A percentile compares a stretch with the other conserved stretches of the same genome.
These are phyloP conservation scores for Sylvicola cinctus DNA, from an alignment of 2,888 invertebrate genomes.

Conservation along the genomic window DNA sequence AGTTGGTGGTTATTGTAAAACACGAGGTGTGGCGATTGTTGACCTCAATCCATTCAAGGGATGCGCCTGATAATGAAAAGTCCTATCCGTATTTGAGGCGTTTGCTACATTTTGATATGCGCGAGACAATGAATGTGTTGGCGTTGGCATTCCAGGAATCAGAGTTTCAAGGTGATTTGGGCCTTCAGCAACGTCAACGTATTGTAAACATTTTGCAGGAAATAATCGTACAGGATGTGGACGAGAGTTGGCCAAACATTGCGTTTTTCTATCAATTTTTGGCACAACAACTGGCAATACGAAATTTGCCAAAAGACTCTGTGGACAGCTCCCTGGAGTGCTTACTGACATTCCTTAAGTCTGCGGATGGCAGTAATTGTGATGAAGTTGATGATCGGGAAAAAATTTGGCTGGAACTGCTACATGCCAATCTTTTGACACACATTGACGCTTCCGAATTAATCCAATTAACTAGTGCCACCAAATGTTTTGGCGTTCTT, in stretches of 20 bases:
- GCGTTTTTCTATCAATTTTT: constrained; percentile 30
- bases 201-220: constrained; percentile 58
- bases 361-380: constrained; percentile 19
- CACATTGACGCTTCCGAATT: constrained; percentile 36
- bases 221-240: constrained; percentile 46
- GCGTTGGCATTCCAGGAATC: constrained; percentile 66
- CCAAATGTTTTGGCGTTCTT: constrained; percentile 48
- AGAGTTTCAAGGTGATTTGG: constrained; percentile 54
- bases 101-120: constrained; percentile 58
- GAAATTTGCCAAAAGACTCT: constrained; percentile 18
- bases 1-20: constrained; percentile 42
- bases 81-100: constrained; percentile 53
- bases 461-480: constrained; percentile 36
- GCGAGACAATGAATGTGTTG: constrained; percentile 69
- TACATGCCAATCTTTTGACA: constrained; percentile 36
- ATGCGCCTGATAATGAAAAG: constrained; percentile 36
- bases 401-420: constrained; percentile 47
- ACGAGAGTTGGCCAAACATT: not conserved
- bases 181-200: constrained; percentile 46
- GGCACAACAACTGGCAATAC: constrained; percentile 37
- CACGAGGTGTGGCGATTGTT: constrained; percentile 49
- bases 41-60: constrained; percentile 43
- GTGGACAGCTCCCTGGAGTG: constrained; percentile 37
- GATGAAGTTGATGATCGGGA: constrained; percentile 45
- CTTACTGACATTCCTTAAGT: constrained; percentile 32